A percentile compares a stretch with the other conserved stretches of the same genome.
Evolutionary conservation across 2,888 invertebrate genomes (phyloP).

Genomic region (Hermaeophaga mercurialis): DNA sequence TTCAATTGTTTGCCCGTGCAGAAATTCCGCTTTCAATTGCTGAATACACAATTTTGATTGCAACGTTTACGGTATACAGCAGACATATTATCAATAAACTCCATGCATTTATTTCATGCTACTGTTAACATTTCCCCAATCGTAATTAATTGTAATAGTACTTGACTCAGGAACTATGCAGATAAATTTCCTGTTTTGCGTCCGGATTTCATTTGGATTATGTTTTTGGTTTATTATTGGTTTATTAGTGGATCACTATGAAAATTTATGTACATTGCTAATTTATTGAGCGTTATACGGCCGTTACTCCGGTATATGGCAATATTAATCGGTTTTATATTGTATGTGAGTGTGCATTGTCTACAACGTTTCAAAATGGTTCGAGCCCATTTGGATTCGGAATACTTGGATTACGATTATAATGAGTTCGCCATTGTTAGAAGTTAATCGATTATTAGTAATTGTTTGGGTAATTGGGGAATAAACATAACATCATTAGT

Average conservation of each 20-base stretch:
- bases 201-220: slow-evolving; percentile 38
- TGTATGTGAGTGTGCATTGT: slow-evolving; percentile 4
- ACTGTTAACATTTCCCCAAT: slow-evolving; percentile 6
- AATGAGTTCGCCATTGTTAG: slow-evolving; percentile 6
- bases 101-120: slow-evolving; percentile 35
- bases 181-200: slow-evolving; percentile 30
- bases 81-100: slow-evolving; percentile 40
- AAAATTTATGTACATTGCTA: slow-evolving; percentile 40
- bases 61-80: slow-evolving; percentile 34
- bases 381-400: not conserved
- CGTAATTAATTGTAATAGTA: slow-evolving; percentile 3
- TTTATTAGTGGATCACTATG: slow-evolving; percentile 38
- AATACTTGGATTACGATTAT: slow-evolving; percentile 15
- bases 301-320: slow-evolving; percentile 6
- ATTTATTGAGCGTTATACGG: slow-evolving; percentile 34
- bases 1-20: slow-evolving; percentile 31
- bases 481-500: too few relatives aligned
- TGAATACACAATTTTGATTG: slow-evolving; percentile 40
- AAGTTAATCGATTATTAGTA: too few relatives aligned
- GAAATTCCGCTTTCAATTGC: slow-evolving; percentile 37
- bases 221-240: slow-evolving; percentile 40
- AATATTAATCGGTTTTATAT: slow-evolving; percentile 19
- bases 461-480: too few relatives aligned
- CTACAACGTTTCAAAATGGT: slow-evolving; percentile 16
- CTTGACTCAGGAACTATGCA: slow-evolving; percentile 9